A percentile compares a stretch with the other conserved stretches of the same genome.
phyloP scores from a whole-genome alignment of 2,113 vertebrate genomes.

The Trichomycterus rosablanca region DNA sequence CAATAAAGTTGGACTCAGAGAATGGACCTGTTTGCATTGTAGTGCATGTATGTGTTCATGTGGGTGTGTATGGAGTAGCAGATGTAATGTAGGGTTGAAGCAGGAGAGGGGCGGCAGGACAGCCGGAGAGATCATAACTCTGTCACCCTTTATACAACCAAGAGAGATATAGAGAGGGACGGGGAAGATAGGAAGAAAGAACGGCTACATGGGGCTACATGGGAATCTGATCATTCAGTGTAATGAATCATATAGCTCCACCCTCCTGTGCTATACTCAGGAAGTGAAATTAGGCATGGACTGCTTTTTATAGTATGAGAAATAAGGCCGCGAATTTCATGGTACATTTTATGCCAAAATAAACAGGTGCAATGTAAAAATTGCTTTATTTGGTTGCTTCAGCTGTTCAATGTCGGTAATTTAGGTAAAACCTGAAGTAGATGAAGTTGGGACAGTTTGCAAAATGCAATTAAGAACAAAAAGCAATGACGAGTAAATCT shows the following conservation, averaged over 20 bases:
- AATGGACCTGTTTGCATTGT: constrained; percentile 40
- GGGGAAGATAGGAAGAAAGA: background rate
- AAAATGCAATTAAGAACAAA: no score
- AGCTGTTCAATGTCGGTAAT: no score
- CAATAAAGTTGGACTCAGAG: constrained; percentile 48
- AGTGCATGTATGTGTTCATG: constrained; percentile 5
- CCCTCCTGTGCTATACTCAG: background rate
- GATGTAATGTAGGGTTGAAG: constrained; percentile 37
- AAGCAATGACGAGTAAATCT: no score
- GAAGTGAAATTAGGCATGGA: no score
- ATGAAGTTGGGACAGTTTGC: no score
- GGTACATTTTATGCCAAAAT: no score
- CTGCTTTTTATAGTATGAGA: no score
- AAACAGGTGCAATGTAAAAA: no score
- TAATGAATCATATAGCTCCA: constrained; percentile 17
- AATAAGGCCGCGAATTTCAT: no score
- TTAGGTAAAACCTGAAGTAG: no score
- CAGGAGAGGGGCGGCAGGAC: constrained; percentile 14
- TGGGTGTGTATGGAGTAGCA: constrained; percentile 28
- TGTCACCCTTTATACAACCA: constrained; percentile 15
- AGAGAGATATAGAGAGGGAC: constrained; percentile 3
- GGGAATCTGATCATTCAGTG: constrained; percentile 24
- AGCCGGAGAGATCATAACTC: constrained; percentile 34
- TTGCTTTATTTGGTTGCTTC: no score
- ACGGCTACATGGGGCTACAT: background rate